Evolutionary conservation across 2,797 vertebrate species (phyloP).

Genomic region (Artibeus jamaicensis): DNA sequence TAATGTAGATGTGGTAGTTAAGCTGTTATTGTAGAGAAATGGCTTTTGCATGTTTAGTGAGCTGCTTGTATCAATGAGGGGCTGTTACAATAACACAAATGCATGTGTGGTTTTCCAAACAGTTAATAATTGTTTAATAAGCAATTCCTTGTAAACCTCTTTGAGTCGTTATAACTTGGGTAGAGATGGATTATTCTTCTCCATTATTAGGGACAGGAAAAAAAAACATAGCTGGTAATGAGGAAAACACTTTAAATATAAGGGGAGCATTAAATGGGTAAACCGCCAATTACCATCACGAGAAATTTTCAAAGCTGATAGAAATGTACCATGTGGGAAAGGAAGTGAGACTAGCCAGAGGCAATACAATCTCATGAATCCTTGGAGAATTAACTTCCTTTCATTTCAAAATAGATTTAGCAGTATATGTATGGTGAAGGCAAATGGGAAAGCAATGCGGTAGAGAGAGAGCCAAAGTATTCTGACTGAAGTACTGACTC

Average conservation of each 20-base stretch:
- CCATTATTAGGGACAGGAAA: constrained; percentile 57
- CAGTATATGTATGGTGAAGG: constrained; percentile 16
- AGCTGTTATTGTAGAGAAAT: constrained; percentile 64
- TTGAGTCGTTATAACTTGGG: constrained; percentile 9
- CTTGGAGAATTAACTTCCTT: constrained; percentile 60
- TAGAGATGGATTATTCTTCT: constrained; percentile 56
- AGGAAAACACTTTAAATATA: constrained; percentile 60
- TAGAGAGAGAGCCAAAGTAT: constrained; percentile 6
- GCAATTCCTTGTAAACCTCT: constrained; percentile 43
- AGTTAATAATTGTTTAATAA: constrained; percentile 75
- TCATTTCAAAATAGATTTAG: constrained; percentile 65
- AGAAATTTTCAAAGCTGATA: constrained; percentile 60
- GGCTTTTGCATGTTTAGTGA: constrained; percentile 71
- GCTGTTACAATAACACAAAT: constrained; percentile 60
- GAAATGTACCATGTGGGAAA: constrained; percentile 45
- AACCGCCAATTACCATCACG: constrained; percentile 57
- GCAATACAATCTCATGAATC: constrained; percentile 40
- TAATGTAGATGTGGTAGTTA: constrained; percentile 57
- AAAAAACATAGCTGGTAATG: constrained; percentile 52
- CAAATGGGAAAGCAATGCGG: not conserved
- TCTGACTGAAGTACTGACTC: constrained; percentile 15
- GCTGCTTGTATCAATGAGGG: constrained; percentile 43
- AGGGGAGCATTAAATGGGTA: constrained; percentile 43
- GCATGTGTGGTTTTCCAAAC: constrained; percentile 58
- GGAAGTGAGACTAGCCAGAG: constrained; percentile 40